Base-by-base conservation (phyloP, 2,797 vertebrate genomes). In the Cheirogaleus major region DNA sequence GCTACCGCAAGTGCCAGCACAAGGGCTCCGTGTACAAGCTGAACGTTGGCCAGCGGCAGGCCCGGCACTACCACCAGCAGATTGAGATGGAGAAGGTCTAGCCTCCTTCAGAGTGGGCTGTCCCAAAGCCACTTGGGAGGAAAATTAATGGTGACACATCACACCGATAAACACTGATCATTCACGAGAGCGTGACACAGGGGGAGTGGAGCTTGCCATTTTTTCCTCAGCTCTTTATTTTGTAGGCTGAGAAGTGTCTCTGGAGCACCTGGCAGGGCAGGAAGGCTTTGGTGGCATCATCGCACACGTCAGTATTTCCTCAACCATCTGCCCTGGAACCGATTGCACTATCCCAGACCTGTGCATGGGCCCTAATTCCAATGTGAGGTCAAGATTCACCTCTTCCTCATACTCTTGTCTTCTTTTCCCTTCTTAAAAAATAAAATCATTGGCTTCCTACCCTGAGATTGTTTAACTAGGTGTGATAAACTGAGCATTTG, bases 11-110 rank as follows among this genome's bases (percentile, higher is more conserved):
- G 97, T 98, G 98, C 82, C 99, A 99, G 97, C 99, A 99, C 98
- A 99, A 99, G 98, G 99, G 99, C 96, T 99, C 99, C 0, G 97
- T 99, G 93, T 99, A 99, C 92, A 99, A 99, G 98, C 98, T 99
- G 97, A 99, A 99, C 0, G 86, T 91, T 0, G 99, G 99, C 45
- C 99, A 99, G 96, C 99, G 99, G 90, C 99, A 99, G 81, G 98
- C 97, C 76, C 99, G 98, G 92, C 98, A 98, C 81, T 99, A 99
- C 65, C 99, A 98, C 73, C 99, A 99, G 98, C 99, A 99, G 95
- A 99, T 99, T 0, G 99, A 99, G 98, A 99, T 99, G 99, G 99
- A 99, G 98, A 99, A 99, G 97, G 99, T 99, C 97, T 99, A 99
- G 50, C 48, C 72, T 15, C 35, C 32, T 12, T 4, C 18, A 6